A percentile compares a stretch with the other conserved stretches of the same genome.
These are phyloP conservation scores for Drosophila tanythrix DNA, from an alignment of 2,888 invertebrate species.

Conservation along the genomic window DNA sequence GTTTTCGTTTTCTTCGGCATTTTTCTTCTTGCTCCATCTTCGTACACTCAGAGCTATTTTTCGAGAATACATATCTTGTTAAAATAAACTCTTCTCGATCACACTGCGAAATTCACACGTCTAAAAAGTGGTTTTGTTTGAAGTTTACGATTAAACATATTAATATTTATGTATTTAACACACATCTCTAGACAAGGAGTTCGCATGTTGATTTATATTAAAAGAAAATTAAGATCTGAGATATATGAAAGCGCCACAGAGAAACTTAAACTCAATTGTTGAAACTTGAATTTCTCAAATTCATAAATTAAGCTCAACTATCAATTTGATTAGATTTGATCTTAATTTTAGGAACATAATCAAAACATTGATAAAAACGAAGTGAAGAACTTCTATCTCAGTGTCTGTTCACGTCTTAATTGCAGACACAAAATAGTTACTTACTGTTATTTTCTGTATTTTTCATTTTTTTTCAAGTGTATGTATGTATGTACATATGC, in stretches of 20 bases:
- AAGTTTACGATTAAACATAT: neutral
- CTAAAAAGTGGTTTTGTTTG: neutral
- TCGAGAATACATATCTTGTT: neutral
- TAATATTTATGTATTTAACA: neutral
- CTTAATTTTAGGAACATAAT: neutral
- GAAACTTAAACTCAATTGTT: neutral
- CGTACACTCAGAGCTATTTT: neutral
- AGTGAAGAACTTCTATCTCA: neutral
- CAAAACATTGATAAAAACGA: neutral
- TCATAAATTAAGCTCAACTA: neutral
- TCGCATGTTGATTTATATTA: neutral
- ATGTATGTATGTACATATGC: slow-evolving; percentile 9
- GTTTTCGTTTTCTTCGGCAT: neutral
- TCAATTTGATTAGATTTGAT: neutral
- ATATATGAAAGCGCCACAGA: no score
- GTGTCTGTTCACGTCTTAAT: neutral
- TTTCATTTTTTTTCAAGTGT: slow-evolving; percentile 1
- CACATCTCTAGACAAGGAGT: neutral
- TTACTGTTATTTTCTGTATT: neutral
- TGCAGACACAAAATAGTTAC: neutral
- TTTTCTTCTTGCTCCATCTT: neutral
- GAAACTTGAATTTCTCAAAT: neutral
- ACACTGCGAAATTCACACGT: neutral
- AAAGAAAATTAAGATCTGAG: neutral
- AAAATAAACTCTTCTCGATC: neutral